Evolutionary conservation across 2,113 vertebrate species (phyloP).

Genomic region (Lipophrys pholis): DNA sequence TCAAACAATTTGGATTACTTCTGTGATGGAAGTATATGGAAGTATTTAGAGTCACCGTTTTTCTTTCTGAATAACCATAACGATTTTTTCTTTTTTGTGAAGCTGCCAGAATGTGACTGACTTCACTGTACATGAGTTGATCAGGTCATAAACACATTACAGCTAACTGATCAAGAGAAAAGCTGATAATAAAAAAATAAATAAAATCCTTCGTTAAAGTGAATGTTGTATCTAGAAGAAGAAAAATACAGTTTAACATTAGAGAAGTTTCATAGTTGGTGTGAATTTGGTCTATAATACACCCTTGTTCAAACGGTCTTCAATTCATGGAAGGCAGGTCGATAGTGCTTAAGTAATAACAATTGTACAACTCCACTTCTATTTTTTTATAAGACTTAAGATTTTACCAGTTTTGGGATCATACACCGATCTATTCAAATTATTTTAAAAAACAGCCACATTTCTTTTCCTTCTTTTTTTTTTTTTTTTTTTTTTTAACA

Average conservation of each 20-base stretch:
- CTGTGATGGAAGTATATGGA: no score
- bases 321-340: slow-evolving; percentile 11
- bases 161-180: no score
- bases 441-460: slow-evolving; percentile 43
- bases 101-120: no score
- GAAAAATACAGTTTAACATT: background rate
- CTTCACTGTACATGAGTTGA: no score
- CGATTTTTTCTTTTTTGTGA: no score
- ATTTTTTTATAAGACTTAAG: background rate
- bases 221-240: background rate
- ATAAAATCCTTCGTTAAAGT: no score
- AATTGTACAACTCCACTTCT: background rate
- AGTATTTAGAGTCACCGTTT: no score
- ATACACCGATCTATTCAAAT: slow-evolving; percentile 47
- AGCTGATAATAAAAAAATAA: no score
- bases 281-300: background rate
- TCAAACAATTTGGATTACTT: no score
- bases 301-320: slow-evolving; percentile 15
- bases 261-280: slow-evolving; percentile 2
- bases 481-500: slow-evolving; percentile 19
- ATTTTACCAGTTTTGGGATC: slow-evolving; percentile 1
- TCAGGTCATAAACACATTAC: no score
- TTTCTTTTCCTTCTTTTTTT: slow-evolving; percentile 22
- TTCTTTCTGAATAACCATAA: no score
- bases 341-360: background rate